Percentiles rank a stretch among this genome's conserved stretches.
Evolutionary conservation across 2,113 vertebrate genomes (phyloP).

Genomic region (Neodon shergylaensis): DNA sequence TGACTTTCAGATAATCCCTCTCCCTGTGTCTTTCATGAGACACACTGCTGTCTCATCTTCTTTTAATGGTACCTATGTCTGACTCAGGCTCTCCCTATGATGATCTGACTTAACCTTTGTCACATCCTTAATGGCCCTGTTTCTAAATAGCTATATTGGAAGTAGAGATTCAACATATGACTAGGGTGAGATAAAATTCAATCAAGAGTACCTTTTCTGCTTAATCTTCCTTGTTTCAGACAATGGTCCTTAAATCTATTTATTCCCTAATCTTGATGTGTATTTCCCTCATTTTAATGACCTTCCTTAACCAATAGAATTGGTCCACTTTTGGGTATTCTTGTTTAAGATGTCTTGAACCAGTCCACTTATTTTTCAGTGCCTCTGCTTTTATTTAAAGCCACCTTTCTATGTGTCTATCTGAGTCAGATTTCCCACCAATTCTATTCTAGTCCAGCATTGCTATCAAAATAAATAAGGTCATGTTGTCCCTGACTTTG

Average conservation of each 20-base stretch:
- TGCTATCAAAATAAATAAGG: constrained; percentile 5
- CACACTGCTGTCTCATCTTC: background rate
- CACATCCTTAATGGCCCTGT: background rate
- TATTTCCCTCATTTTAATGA: background rate
- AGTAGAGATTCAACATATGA: background rate
- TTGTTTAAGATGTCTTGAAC: background rate
- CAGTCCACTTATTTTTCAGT: background rate
- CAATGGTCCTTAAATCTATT: background rate
- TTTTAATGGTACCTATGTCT: background rate
- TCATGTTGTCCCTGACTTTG: background rate
- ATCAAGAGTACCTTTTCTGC: background rate
- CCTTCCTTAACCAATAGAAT: background rate
- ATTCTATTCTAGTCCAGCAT: background rate
- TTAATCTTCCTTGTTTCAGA: background rate
- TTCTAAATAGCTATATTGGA: background rate
- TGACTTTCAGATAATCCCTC: background rate
- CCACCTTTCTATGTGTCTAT: background rate
- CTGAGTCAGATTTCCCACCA: background rate
- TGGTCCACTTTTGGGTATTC: background rate
- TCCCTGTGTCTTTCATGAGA: background rate
- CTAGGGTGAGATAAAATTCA: background rate
- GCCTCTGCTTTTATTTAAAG: background rate
- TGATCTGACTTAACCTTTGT: background rate
- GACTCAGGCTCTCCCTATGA: background rate
- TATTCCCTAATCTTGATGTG: background rate